Evolutionary conservation across 2,113 vertebrate genomes (phyloP), one percentile per base, ranked within the genome.

Genomic region (Ochotona princeps): DNA sequence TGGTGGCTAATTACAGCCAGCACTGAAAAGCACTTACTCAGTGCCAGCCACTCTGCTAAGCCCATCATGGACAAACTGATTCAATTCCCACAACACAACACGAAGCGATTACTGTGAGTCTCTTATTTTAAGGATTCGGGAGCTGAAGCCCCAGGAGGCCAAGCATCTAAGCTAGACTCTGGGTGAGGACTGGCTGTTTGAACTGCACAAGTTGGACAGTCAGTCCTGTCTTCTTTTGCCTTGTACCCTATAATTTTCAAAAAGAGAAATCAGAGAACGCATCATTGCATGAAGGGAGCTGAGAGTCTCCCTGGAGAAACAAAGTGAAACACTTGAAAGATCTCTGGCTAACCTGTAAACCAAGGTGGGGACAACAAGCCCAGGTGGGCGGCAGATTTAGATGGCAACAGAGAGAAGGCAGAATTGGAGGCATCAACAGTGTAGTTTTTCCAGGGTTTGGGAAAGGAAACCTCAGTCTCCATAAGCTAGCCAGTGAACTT

Each of bases 381-480:
- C 28, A 4, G 1, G 18, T 1, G 1, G 32, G 18, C 2, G 0
- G 0, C 20, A 54, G 17, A 9, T 30, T 17, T 21, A 8, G 30
- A 83, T 13, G 49, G 44, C 8, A 89, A 35, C 60, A 1, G 0
- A 28, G 0, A 11, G 2, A 35, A 65, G 79, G 44, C 63, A 78
- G 5, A n/a, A 35, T 26, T 28, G 4, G 5, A 49, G 17, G 4
- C 76, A 18, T 14, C 30, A 35, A 12, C 20, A 83, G 28, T 35
- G 1, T 18, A 47, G 4, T 65, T 65, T 65, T 30, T 57, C 54
- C 26, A 30, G 69, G 63, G 44, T 35, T 13, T 14, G 35, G 83
- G 49, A 63, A 67, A 5, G n/a, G 3, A 70, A 69, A 26, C 4
- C 32, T 54, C 1, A 0, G 21, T 35, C 38, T 75, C 21, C 18